Base-by-base conservation (phyloP, 2,888 invertebrate genomes). In the Timandra comae region DNA sequence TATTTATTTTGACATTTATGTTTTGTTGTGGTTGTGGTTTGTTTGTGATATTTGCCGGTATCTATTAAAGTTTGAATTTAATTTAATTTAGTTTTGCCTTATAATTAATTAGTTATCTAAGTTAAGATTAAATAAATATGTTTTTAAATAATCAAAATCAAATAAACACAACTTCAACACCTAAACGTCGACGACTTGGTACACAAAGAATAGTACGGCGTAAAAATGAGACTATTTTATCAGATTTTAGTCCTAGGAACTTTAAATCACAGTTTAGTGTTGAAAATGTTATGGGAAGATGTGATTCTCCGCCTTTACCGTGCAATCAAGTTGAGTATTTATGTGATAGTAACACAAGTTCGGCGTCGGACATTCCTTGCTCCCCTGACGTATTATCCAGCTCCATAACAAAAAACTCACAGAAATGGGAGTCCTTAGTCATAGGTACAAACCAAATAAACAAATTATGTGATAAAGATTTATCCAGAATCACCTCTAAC, bases 271-370 rank as follows among this genome's bases (percentile, higher is more conserved):
- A 47, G 9, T 27, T 49, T 11, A 46, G 35, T 25, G 31, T 33
- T 4, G n/a, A 22, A 3, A 44, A 30, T 24, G 11, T 5, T 11
- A 31, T 43, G 0, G 3, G 43, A 6, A 61, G 59, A 39, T 66
- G 73, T 47, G 79, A 78, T 26, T 84, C 82, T 9, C 77, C 79
- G 1, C 69, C 71, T 27, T 52, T 85, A 37, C 84, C 84, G 3
- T 81, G 79, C 23, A 85, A 84, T 56, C 84, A 85, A 67, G 63
- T 75, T 8, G 77, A 85, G 49, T 84, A 71, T 54, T 46, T 82
- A 19, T 57, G 63, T 35, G 71, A 77, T 36, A 63, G 53, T 7
- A 67, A 65, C 29, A 69, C 57, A 22, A 67, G 55, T 49, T 63
- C 63, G 9, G 24, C 41, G 7, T 51, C 46, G 40, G 63, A 70